Conservation (phyloP, 2,888 invertebrate genomes). For the Athetis lepigone region DNA sequence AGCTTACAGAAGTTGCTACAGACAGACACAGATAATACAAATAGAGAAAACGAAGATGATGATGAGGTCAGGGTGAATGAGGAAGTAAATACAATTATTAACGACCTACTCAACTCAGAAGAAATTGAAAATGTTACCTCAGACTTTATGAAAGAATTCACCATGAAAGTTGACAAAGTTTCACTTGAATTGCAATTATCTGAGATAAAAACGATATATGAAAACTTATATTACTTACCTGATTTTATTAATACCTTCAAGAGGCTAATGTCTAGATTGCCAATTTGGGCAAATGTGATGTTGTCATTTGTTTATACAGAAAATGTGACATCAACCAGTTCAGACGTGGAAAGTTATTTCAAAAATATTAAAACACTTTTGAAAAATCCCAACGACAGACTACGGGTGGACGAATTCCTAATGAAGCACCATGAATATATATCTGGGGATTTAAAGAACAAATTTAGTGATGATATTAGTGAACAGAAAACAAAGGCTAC, state of each 20-base stretch:
- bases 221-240: constrained; percentile 41
- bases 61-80: constrained; percentile 35
- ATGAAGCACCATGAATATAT: constrained; percentile 35
- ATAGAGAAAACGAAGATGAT: constrained; percentile 30
- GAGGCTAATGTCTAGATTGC: constrained; percentile 29
- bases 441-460: constrained; percentile 29
- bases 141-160: constrained; percentile 39
- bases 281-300: constrained; percentile 40
- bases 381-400: constrained; percentile 36
- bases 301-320: constrained; percentile 39
- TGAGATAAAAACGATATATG: constrained; percentile 29
- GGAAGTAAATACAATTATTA: constrained; percentile 36
- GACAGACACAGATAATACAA: constrained; percentile 32
- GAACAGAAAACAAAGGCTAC: too few relatives aligned
- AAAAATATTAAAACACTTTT: constrained; percentile 42
- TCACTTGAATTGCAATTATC: constrained; percentile 33
- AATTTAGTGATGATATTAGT: constrained; percentile 29
- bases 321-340: constrained; percentile 39
- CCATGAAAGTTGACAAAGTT: constrained; percentile 40
- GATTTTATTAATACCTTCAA: constrained; percentile 31
- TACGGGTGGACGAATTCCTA: constrained; percentile 41
- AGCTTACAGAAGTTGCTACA: constrained; percentile 34
- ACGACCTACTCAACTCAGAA: constrained; percentile 38
- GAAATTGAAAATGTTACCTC: constrained; percentile 36
- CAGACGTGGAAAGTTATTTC: constrained; percentile 43